Conservation (phyloP, 2,797 vertebrate species). For the Nannoperca australis region DNA sequence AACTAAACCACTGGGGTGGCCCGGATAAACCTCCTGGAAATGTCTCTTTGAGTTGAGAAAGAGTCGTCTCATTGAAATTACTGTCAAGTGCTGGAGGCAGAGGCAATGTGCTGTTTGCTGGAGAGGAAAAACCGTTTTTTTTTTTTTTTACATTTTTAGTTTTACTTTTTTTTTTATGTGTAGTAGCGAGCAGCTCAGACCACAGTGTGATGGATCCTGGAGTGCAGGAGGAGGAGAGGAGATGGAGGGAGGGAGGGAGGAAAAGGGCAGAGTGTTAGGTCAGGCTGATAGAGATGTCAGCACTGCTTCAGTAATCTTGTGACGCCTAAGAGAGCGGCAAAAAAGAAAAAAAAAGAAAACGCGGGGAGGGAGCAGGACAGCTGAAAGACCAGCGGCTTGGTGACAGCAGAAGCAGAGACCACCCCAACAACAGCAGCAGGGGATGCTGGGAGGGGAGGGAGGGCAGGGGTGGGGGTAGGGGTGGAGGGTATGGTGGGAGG, state of each 20-base stretch:
- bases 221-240: constrained; percentile 60
- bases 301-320: constrained; percentile 89
- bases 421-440: constrained; percentile 88
- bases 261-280: constrained; percentile 84
- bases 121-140: constrained; percentile 43
- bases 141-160: not conserved
- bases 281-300: constrained; percentile 92
- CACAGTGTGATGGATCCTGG: constrained; percentile 90
- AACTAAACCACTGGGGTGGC: not conserved
- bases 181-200: constrained; percentile 84
- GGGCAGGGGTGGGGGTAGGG: not conserved
- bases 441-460: constrained; percentile 75
- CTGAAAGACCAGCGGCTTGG: constrained; percentile 76
- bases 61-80: constrained; percentile 52
- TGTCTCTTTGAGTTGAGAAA: constrained; percentile 20
- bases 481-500: not conserved
- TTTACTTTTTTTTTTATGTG: constrained; percentile 23
- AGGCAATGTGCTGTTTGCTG: constrained; percentile 2
- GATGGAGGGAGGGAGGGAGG: constrained; percentile 53
- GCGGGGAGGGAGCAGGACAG: constrained; percentile 37
- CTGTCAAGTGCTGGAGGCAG: constrained; percentile 32
- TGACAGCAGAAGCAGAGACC: constrained; percentile 87
- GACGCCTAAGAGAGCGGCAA: constrained; percentile 78
- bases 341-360: constrained; percentile 5
- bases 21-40: constrained; percentile 31